Conservation (phyloP, 2,797 vertebrate species). For the Aratinga solstitialis region DNA sequence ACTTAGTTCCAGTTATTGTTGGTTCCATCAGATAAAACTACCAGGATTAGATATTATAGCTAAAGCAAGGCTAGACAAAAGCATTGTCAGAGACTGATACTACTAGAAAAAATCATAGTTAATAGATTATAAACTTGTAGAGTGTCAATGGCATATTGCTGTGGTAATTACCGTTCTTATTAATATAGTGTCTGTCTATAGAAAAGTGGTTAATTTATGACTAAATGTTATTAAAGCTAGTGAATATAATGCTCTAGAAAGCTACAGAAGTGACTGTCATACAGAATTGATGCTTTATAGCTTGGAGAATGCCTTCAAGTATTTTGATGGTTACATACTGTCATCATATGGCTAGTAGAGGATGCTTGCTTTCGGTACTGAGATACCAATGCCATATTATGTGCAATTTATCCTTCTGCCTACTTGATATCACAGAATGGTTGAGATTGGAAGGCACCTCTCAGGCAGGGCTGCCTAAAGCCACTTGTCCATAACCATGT, state of each 20-base stretch:
- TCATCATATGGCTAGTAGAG: background rate
- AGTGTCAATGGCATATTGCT: background rate
- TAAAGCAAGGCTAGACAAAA: background rate
- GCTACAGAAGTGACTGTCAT: background rate
- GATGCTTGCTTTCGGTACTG: background rate
- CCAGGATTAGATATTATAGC: background rate
- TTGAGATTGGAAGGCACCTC: background rate
- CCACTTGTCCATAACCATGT: background rate
- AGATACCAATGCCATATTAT: rapidly evolving
- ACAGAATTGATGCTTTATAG: background rate
- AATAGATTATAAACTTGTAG: background rate
- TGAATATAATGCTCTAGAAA: background rate
- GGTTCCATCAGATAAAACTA: background rate
- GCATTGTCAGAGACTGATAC: background rate
- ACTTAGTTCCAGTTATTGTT: background rate
- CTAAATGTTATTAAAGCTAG: background rate
- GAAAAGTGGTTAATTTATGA: background rate
- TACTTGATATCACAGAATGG: background rate
- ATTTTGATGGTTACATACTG: background rate
- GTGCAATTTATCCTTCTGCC: background rate
- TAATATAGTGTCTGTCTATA: background rate
- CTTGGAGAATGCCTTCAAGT: background rate
- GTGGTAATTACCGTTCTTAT: background rate
- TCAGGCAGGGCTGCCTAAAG: background rate
- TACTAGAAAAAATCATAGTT: background rate